Percentiles rank a stretch among this genome's conserved stretches.
Conservation (phyloP, 2,888 invertebrate genomes). For the Oscheius sp. region DNA sequence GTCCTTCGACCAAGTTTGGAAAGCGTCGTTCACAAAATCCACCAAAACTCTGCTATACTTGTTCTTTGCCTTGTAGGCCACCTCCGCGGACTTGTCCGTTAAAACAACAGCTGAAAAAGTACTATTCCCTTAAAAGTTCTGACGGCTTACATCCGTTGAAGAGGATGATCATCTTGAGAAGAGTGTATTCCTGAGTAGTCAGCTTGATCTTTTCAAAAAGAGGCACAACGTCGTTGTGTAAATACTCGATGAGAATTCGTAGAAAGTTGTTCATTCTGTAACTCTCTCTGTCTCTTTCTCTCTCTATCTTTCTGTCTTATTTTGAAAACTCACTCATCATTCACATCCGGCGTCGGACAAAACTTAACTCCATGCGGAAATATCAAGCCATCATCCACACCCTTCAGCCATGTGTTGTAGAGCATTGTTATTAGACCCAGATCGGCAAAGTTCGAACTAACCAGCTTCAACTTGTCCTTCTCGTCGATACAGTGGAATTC, state of each 20-base stretch:
- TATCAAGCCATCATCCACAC: conserved; percentile 4
- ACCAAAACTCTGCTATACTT: conserved; percentile 9
- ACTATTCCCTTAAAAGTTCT: no score
- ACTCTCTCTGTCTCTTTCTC: background rate
- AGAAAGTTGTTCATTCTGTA: conserved; percentile 20
- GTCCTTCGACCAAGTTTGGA: conserved; percentile 9
- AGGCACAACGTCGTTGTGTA: conserved; percentile 11
- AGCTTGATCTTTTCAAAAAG: conserved; percentile 3
- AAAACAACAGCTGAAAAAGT: background rate
- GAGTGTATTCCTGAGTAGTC: conserved; percentile 23
- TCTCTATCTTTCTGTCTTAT: no score
- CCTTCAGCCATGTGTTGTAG: conserved; percentile 23
- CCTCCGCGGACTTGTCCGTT: conserved; percentile 14
- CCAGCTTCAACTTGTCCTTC: conserved; percentile 21
- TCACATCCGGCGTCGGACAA: background rate
- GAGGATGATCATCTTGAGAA: conserved; percentile 26
- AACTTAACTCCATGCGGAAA: conserved; percentile 28
- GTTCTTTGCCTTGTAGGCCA: conserved; percentile 7
- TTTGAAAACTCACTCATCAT: conserved; percentile 19
- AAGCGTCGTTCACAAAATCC: conserved; percentile 21
- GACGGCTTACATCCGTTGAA: conserved; percentile 14
- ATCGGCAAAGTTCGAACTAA: conserved; percentile 16
- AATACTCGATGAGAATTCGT: background rate
- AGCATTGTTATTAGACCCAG: conserved; percentile 30
- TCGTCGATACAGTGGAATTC: conserved; percentile 22